Base-by-base conservation (phyloP, 2,888 invertebrate genomes). In the Epistrophe eligans region DNA sequence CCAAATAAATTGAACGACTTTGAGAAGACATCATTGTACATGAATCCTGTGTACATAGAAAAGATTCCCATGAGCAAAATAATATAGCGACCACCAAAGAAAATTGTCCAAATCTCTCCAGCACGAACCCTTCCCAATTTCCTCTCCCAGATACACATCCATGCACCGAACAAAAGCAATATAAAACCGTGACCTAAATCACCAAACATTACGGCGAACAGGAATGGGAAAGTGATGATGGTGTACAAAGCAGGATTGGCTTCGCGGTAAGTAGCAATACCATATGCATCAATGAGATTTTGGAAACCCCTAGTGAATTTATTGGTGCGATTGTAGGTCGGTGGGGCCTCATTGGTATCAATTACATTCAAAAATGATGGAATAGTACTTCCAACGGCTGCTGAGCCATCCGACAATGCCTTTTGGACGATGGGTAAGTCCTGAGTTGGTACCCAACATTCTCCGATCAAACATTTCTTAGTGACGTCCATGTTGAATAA, bases 21-120 rank as follows among this genome's bases (percentile, higher is more conserved):
- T 38, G 99, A 98, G 94, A 99, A 99, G 57, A 98, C 94, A 92
- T 99, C 99, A 93, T 99, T 99, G 94, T 99, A 99, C 89, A 99
- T 97, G 50, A 99, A 92, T 0, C 99, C 99, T 7, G 99, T 99
- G 94, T 99, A 99, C 94, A 99, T 97, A 0, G 99, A 99, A 94
- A 99, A 99, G 35, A 97, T 88, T 0, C 99, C 99, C 99, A 99
- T 99, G 73, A 99, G 94, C 52, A 99, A 94, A 76, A 99, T 97
- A 88, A 99, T 98, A 94, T 99, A 99, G 74, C 99, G 97, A 13
- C 99, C 99, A 88, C 97, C 97, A 93, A 99, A 99, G 95, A 99
- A 99, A 89, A 98, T 99, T 92, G 96, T 97, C 97, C 98, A 99
- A 89, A 99, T 99, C 96, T 98, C 97, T 91, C 95, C 96, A 91